Evolutionary conservation across 2,113 vertebrate species (phyloP), one percentile per base, ranked within the genome.

Genomic region (Alethe castanea): DNA sequence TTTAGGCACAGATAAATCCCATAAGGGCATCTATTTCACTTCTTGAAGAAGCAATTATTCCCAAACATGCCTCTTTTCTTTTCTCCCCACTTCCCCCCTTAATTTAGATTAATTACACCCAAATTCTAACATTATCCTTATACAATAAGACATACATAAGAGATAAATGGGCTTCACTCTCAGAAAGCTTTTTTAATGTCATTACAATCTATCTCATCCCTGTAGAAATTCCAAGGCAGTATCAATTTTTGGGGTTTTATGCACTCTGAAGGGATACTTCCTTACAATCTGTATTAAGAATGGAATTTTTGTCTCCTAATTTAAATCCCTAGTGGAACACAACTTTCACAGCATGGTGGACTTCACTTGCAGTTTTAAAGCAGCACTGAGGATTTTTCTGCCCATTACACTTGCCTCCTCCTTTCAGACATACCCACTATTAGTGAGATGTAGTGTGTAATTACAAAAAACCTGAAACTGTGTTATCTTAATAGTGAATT

Each of bases 401-500:
- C 52, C 54, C 81, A 31, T 29, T 70, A 31, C 53, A 29, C 62
- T 88, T 35, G n/a, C 73, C 48, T 50, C 3, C 35, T 94, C 45
- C 62, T 83, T 86, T 90, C 72, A 86, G 60, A 78, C 64, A 67
- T 53, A 60, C 11, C 36, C 56, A 14, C 47, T 20, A 74, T 64
- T 70, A 90, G n/a, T 0, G 9, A 96, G 72, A 83, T 48, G 40
- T 42, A 83, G 62, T 45, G 40, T 53, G 53, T 64, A 96, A 93
- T 96, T 93, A 94, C 72, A 61, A 92, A 89, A 82, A 60, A 19
- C 16, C 85, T 53, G 69, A 50, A 60, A 88, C 66, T 74, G 17
- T 52, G 90, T 86, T 94, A 88, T 80, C 81, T 70, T 73, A 93
- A 93, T 29, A 82, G 82, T 79, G 56, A 94, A 86, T 90, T 90